A percentile compares a stretch with the other conserved stretches of the same genome.
phyloP scores from a whole-genome alignment of 2,888 invertebrate species.

The Amphimallon solstitiale region DNA sequence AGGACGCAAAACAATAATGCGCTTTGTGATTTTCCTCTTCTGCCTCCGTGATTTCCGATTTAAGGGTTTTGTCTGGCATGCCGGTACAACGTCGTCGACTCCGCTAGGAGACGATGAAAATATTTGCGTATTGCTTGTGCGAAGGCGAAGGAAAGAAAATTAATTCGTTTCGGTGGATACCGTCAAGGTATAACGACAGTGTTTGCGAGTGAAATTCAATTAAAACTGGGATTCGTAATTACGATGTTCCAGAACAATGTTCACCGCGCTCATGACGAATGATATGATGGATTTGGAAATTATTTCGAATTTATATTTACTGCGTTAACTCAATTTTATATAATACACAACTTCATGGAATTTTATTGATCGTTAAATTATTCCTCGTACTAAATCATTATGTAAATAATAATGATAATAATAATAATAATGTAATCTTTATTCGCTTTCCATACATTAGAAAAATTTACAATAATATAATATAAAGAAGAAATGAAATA shows the following conservation, averaged over 20 bases:
- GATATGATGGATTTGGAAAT: background rate
- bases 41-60: conserved; percentile 11
- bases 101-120: background rate
- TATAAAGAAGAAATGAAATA: too few species aligned
- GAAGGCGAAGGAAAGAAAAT: conserved; percentile 4
- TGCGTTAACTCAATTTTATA: too few species aligned
- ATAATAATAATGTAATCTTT: too few species aligned
- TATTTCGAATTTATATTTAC: too few species aligned
- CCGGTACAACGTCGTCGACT: background rate
- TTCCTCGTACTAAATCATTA: too few species aligned
- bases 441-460: too few species aligned
- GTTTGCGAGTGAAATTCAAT: conserved; percentile 3
- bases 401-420: too few species aligned
- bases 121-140: conserved; percentile 19
- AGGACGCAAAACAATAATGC: conserved; percentile 30
- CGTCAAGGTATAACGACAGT: background rate
- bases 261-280: background rate
- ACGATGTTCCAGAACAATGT: conserved; percentile 1
- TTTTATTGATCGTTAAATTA: too few species aligned
- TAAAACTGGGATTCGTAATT: conserved; percentile 13
- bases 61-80: background rate
- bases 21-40: conserved; percentile 20
- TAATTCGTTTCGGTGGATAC: conserved; percentile 18
- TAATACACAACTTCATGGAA: too few species aligned
- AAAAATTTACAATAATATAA: too few species aligned